Percentiles rank a stretch among this genome's conserved stretches.
Evolutionary conservation across 2,888 invertebrate species (phyloP).

Genomic region (Drosophila stalkeri): DNA sequence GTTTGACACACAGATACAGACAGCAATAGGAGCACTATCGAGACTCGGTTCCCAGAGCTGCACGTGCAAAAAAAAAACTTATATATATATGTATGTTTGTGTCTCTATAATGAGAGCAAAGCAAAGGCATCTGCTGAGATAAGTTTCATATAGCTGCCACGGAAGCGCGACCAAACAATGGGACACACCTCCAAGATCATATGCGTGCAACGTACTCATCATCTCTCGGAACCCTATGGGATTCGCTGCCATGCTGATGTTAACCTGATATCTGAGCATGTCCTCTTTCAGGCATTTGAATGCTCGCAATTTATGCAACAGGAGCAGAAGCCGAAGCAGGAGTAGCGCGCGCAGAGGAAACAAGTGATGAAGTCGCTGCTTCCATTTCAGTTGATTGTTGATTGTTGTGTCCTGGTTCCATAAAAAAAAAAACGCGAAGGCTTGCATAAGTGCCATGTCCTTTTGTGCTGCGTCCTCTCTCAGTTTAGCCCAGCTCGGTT

Average conservation of each 20-base stretch:
- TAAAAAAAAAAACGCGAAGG: constrained; percentile 15
- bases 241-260: constrained; percentile 34
- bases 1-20: constrained; percentile 29
- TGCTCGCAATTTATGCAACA: constrained; percentile 72
- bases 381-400: constrained; percentile 78
- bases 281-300: constrained; percentile 65
- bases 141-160: constrained; percentile 71
- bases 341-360: constrained; percentile 71
- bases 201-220: constrained; percentile 36
- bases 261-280: constrained; percentile 80
- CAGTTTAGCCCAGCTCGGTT: constrained; percentile 20
- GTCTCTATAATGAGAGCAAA: constrained; percentile 20
- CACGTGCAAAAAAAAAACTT: constrained; percentile 65
- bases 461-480: constrained; percentile 45
- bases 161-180: constrained; percentile 72
- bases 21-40: constrained; percentile 23
- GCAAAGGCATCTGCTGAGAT: constrained; percentile 54
- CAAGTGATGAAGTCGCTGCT: constrained; percentile 85
- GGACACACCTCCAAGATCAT: constrained; percentile 80
- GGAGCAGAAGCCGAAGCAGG: constrained; percentile 54
- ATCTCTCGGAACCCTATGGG: constrained; percentile 22
- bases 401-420: constrained; percentile 59
- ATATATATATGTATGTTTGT: constrained; percentile 1
- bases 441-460: constrained; percentile 71
- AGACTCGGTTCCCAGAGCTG: constrained; percentile 63